phyloP scores from a whole-genome alignment of 2,113 vertebrate species.

The Pterocles orientalis region DNA sequence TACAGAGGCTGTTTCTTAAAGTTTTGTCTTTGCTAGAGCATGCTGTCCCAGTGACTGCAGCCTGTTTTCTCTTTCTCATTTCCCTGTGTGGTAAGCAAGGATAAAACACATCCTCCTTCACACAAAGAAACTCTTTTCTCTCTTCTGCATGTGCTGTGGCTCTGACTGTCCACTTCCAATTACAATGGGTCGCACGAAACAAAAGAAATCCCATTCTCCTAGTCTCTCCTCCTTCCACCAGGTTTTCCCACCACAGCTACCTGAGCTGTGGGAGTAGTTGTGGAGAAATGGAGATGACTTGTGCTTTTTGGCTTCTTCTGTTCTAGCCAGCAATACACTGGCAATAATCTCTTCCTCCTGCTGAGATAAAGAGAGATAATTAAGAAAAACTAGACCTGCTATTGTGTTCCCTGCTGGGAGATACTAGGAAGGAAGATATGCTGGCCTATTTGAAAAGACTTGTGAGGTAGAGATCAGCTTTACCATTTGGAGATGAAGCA shows the following conservation, averaged over 20 bases:
- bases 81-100: background rate
- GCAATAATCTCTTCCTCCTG: constrained; percentile 31
- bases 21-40: background rate
- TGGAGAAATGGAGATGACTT: background rate
- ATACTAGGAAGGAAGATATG: constrained; percentile 3
- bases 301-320: background rate
- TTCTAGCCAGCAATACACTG: constrained; percentile 17
- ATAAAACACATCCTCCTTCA: background rate
- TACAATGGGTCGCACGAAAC: background rate
- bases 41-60: background rate
- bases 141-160: background rate
- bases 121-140: background rate
- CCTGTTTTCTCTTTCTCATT: background rate
- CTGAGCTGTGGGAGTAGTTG: background rate
- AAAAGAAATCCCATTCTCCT: background rate
- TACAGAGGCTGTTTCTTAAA: background rate
- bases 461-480: background rate
- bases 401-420: constrained; percentile 25
- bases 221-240: background rate
- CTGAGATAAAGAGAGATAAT: constrained; percentile 57
- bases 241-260: background rate
- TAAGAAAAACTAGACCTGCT: constrained; percentile 51
- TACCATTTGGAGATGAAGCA: background rate
- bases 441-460: constrained; percentile 5
- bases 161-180: background rate